Percentiles rank a stretch among this genome's conserved stretches.
These are phyloP conservation scores for Fulica atra DNA, from an alignment of 2,113 vertebrate genomes.

Conservation along the genomic window DNA sequence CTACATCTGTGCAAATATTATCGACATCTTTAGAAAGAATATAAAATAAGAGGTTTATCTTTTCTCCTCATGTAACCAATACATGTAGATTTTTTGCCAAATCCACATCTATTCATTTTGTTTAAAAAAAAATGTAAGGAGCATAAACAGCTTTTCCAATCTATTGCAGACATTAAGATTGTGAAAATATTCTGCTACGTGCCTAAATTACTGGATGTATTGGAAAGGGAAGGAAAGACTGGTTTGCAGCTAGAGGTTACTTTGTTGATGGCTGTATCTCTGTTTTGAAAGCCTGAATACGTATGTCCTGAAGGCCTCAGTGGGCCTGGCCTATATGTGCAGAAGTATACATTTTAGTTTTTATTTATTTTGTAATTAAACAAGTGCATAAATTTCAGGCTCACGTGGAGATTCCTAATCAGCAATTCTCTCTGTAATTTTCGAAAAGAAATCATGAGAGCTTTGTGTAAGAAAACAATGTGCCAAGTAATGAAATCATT, in stretches of 20 bases:
- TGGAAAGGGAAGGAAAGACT: not conserved
- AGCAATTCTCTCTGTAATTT: conserved; percentile 60
- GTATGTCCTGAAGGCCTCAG: conserved; percentile 50
- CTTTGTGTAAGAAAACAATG: conserved; percentile 33
- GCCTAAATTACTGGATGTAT: not conserved
- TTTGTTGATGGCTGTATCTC: conserved; percentile 46
- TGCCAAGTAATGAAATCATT: conserved; percentile 46
- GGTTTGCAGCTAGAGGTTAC: conserved; percentile 28
- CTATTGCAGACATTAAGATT: not conserved
- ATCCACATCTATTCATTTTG: not conserved
- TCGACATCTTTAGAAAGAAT: not conserved
- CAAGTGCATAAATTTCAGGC: conserved; percentile 63
- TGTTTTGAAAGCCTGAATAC: conserved; percentile 48
- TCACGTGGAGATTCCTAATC: conserved; percentile 48
- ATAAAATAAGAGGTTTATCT: not conserved
- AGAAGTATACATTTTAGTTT: conserved; percentile 64
- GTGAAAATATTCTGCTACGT: not conserved
- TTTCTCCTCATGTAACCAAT: not conserved
- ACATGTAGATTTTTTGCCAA: not conserved
- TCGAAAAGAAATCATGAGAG: conserved; percentile 14
- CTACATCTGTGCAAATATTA: not conserved
- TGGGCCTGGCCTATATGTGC: conserved; percentile 66
- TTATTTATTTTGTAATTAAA: conserved; percentile 59
- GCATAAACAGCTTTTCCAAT: not conserved
- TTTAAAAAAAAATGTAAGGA: not conserved